Base-by-base conservation (phyloP, 2,797 vertebrate genomes). In the Eleutherodactylus coqui region DNA sequence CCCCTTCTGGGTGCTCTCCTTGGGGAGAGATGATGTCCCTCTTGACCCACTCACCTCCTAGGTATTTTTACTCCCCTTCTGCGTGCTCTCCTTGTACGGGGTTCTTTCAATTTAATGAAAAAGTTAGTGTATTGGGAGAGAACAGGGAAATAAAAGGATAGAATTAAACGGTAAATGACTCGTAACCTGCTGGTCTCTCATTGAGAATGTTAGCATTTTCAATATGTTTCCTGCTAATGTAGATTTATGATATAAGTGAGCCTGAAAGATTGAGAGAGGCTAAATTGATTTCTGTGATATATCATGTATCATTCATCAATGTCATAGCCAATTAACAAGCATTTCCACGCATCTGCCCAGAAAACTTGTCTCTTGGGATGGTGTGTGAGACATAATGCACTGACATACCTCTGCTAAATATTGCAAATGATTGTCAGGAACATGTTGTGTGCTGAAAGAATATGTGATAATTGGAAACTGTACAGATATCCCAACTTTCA, bases 251-350 rank as follows among this genome's bases (percentile, higher is more conserved):
- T 91, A 91, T 94, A 91, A 78, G 87, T 75, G 86, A 84, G 43
- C 62, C 21, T 79, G 24, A 86, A 89, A 64, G 76, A 55, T 47
- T 45, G 16, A 83, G 87, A 89, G 86, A 84, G 58, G 13, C 0
- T 17, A 87, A 89, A 87, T 90, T 90, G 51, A 5, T 84, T 88
- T 88, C 62, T 88, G 83, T 88, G 89, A 86, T 90, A 90, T 93
- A 94, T 95, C 90, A 13, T 86, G 91, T 93, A 88, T 90, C 91
- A 89, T 85, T 90, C 89, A 91, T 90, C 91, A 85, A 69, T 75
- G 84, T 87, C 84, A 62, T 58, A 80, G 86, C 58, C 55, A 75
- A 43, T 82, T 78, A 90, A 90, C 91, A 82, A 89, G 90, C 64
- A 72, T 58, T 86, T 87, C 87, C 86, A 86, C 19, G 45, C 60